Conservation (phyloP, 2,888 invertebrate species). For the Homarus gammarus region DNA sequence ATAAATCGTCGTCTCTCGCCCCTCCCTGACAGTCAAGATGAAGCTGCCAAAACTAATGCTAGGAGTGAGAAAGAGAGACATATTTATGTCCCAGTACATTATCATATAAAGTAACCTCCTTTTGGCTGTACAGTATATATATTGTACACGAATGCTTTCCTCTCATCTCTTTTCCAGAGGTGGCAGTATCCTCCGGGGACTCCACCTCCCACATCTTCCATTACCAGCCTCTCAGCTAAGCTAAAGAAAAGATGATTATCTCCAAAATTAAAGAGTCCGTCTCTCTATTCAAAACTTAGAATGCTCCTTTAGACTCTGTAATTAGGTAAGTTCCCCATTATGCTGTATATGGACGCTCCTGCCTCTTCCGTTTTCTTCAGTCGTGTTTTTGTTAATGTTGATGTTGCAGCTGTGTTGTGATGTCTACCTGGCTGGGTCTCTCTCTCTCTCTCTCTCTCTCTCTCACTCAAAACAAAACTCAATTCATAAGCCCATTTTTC, state of each 20-base stretch:
- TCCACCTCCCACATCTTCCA: background rate
- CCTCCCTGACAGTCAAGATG: background rate
- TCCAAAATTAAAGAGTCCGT: constrained; percentile 33
- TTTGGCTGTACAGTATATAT: no score
- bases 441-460: background rate
- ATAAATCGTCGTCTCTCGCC: no score
- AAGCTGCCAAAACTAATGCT: background rate
- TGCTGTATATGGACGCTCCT: constrained; percentile 5
- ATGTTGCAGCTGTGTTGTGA: no score
- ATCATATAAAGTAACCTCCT: background rate
- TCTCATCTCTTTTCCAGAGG: no score
- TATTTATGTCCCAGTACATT: background rate
- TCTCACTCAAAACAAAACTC: background rate
- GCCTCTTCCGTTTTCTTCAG: no score
- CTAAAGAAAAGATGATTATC: constrained; percentile 12
- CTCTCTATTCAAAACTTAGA: constrained; percentile 30
- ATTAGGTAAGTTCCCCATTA: constrained; percentile 35
- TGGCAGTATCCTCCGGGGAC: no score
- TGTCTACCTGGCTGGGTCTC: background rate
- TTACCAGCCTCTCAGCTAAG: background rate
- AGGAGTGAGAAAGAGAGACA: background rate
- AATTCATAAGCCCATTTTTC: no score
- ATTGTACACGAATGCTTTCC: no score
- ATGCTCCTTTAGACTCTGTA: constrained; percentile 12
- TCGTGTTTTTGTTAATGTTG: no score